These are phyloP conservation scores for Epinotia nisella DNA, from an alignment of 2,888 invertebrate genomes.

Conservation along the genomic window DNA sequence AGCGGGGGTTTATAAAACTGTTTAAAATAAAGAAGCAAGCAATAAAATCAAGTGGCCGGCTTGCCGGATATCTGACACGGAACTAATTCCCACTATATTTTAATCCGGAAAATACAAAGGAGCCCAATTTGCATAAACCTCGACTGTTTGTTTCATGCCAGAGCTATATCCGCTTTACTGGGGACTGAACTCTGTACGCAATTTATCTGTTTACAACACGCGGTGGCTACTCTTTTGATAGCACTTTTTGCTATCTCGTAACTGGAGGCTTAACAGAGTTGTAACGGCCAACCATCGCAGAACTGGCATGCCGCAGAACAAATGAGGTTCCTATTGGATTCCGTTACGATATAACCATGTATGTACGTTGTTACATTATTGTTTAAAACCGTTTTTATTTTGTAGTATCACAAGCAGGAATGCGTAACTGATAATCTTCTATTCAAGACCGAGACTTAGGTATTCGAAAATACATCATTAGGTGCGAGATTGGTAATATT, in stretches of 20 bases:
- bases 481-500: too few relatives aligned
- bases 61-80: constrained; percentile 79
- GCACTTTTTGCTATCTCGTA: constrained; percentile 22
- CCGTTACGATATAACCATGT: not conserved
- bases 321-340: not conserved
- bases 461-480: too few relatives aligned
- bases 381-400: not conserved
- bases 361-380: not conserved
- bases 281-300: constrained; percentile 9
- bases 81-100: constrained; percentile 84
- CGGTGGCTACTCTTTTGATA: constrained; percentile 46
- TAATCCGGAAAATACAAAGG: constrained; percentile 83
- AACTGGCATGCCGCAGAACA: not conserved
- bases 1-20: constrained; percentile 55
- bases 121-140: constrained; percentile 84
- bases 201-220: constrained; percentile 74
- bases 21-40: constrained; percentile 68
- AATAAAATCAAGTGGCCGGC: constrained; percentile 73
- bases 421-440: too few relatives aligned
- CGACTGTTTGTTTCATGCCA: constrained; percentile 81
- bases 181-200: constrained; percentile 73
- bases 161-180: constrained; percentile 79
- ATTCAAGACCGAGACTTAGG: too few relatives aligned
- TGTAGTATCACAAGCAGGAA: too few relatives aligned
- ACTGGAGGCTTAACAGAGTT: constrained; percentile 17